phyloP scores from a whole-genome alignment of 2,113 vertebrate genomes.

The Rhinogobius similis region DNA sequence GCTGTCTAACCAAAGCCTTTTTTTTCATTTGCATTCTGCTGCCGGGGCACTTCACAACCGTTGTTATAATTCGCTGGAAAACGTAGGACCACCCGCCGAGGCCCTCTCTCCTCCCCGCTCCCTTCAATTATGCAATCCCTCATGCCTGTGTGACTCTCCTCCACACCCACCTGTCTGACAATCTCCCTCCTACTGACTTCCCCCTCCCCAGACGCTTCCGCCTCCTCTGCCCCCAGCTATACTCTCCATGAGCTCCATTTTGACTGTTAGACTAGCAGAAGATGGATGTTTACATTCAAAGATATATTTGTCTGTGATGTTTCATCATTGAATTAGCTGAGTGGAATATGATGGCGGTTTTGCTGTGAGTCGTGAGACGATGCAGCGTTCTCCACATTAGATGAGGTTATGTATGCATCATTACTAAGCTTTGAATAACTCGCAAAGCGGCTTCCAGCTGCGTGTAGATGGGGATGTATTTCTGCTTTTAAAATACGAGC shows the following conservation, averaged over 20 bases:
- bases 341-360: constrained; percentile 29
- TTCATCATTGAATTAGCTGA: constrained; percentile 49
- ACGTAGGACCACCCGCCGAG: constrained; percentile 57
- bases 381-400: constrained; percentile 32
- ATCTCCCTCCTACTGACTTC: constrained; percentile 43
- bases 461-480: constrained; percentile 25
- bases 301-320: constrained; percentile 38
- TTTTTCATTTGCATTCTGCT: constrained; percentile 68
- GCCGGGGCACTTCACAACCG: constrained; percentile 54
- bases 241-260: constrained; percentile 32
- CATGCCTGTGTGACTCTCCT: constrained; percentile 57
- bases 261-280: constrained; percentile 22
- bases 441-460: constrained; percentile 28
- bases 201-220: constrained; percentile 33
- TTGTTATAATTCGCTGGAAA: constrained; percentile 61
- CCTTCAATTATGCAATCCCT: constrained; percentile 65
- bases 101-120: constrained; percentile 57
- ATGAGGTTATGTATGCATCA: constrained; percentile 48
- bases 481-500: constrained; percentile 25
- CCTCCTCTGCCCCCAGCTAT: constrained; percentile 28
- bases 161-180: constrained; percentile 53
- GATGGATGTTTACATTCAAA: constrained; percentile 41
- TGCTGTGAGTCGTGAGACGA: constrained; percentile 32
- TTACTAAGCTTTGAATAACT: constrained; percentile 50
- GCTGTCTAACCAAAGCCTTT: constrained; percentile 48